Base-by-base conservation (phyloP, 2,888 invertebrate genomes). In the Periphyllus acericola region DNA sequence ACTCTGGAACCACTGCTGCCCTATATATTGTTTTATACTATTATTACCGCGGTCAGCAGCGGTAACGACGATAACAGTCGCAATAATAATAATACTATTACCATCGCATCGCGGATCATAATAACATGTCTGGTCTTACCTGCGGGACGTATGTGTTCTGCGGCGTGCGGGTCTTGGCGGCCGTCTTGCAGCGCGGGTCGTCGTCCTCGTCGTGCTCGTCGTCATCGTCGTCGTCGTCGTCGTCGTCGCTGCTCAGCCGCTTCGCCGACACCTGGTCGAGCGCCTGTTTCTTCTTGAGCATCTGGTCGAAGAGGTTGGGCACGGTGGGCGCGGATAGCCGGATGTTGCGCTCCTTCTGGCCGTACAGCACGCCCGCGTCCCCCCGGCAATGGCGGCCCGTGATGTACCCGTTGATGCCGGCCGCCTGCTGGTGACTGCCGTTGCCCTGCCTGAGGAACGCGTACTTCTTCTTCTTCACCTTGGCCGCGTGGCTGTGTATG, bases 321-420 rank as follows among this genome's bases (percentile, higher is more conserved):
- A 90, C 90, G 32, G 89, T 89, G 17, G 90, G 90, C 14, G 89
- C 78, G 32, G 90, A 89, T 40, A 91, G 89, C 74, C 90, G 89
- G 46, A 91, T 89, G 89, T 91, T 91, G 60, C 90, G 89, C 81
- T 91, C 90, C 66, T 90, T 90, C 80, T 90, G 90, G 11, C 76
- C 71, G 74, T 80, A 46, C 29, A 88, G 89, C 55, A 85, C 88
- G 36, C 89, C 89, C 81, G 89, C 90, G 83, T 90, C 90, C 79
- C 89, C 89, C 6, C 60, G 60, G 60, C 25, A 60, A 60, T 21
- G 88, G 66, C 88, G 89, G 46, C 90, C 89, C 76, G 90, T 90
- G 78, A 89, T 87, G 60, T 60, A 72, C 34, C 83, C 83, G 83
- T 66, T 78, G 76, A 21, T 71, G 81, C 19, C 14, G n/a, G 40